phyloP scores from a whole-genome alignment of 2,888 invertebrate genomes.

The Timema podura region DNA sequence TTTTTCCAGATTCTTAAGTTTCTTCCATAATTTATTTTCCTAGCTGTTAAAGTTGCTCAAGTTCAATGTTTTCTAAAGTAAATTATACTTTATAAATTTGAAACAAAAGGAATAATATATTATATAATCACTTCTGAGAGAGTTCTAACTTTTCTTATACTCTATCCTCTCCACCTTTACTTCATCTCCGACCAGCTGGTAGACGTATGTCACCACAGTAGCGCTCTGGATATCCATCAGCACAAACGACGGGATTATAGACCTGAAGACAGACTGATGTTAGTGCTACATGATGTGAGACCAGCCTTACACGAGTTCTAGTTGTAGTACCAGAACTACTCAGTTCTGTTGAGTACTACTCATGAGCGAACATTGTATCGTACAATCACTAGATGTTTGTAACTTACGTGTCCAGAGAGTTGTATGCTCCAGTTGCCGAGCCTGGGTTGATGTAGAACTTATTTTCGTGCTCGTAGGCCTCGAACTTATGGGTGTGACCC shows the following conservation, averaged over 20 bases:
- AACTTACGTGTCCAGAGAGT: constrained; percentile 80
- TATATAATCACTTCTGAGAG: too few species aligned
- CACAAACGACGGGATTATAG: constrained; percentile 92
- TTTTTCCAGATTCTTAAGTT: too few species aligned
- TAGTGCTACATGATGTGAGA: too few species aligned
- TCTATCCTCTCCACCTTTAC: constrained; percentile 99
- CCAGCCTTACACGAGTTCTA: too few species aligned
- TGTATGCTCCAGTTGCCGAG: constrained; percentile 97
- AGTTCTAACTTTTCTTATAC: constrained; percentile 75
- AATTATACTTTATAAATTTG: too few species aligned
- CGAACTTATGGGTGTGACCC: constrained; percentile 97
- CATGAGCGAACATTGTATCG: background rate
- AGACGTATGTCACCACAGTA: constrained; percentile 96
- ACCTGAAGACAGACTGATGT: constrained; percentile 52
- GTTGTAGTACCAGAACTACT: too few species aligned
- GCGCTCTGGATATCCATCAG: constrained; percentile 98
- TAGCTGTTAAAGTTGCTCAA: too few species aligned
- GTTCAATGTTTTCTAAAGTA: too few species aligned
- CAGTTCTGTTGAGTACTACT: too few species aligned
- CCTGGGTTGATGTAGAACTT: constrained; percentile 99
- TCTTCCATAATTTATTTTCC: too few species aligned
- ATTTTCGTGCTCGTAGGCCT: constrained; percentile 96
- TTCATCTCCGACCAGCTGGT: constrained; percentile 94
- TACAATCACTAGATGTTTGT: background rate
- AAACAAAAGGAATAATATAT: too few species aligned